Evolutionary conservation across 2,888 invertebrate species (phyloP).

Genomic region (Yponomeuta sedellus): DNA sequence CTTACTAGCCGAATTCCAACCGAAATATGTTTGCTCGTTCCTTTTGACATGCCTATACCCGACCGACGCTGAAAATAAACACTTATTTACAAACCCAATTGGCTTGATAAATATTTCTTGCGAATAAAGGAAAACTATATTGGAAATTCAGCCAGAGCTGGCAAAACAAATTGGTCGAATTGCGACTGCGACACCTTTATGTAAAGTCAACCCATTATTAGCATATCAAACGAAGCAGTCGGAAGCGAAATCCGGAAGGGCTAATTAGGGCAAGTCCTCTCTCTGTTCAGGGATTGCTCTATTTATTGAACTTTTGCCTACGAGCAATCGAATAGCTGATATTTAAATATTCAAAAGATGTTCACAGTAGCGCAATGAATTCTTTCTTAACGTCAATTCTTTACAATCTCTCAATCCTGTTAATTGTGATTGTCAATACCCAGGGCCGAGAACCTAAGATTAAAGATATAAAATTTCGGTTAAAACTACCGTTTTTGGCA

Average conservation of each 20-base stretch:
- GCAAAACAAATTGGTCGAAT: conserved; percentile 20
- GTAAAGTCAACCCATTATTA: conserved; percentile 36
- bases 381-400: too few relatives aligned
- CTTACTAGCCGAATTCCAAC: conserved; percentile 24
- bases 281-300: background rate
- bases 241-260: conserved; percentile 35
- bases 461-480: too few relatives aligned
- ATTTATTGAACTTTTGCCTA: background rate
- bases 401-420: too few relatives aligned
- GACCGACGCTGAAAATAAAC: background rate
- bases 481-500: too few relatives aligned
- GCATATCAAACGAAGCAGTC: conserved; percentile 41
- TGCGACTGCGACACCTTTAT: conserved; percentile 24
- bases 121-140: background rate
- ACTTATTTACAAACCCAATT: background rate
- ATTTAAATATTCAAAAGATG: too few relatives aligned
- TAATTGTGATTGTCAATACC: too few relatives aligned
- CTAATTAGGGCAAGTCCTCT: conserved; percentile 38
- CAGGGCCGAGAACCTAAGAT: too few relatives aligned
- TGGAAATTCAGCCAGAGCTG: conserved; percentile 1
- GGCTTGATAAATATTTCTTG: background rate
- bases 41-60: background rate
- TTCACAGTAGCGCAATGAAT: too few relatives aligned
- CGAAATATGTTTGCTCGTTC: conserved; percentile 26
- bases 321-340: background rate